These are phyloP conservation scores for Hirtodrosophila trivittata DNA, from an alignment of 2,888 invertebrate species.

Conservation along the genomic window DNA sequence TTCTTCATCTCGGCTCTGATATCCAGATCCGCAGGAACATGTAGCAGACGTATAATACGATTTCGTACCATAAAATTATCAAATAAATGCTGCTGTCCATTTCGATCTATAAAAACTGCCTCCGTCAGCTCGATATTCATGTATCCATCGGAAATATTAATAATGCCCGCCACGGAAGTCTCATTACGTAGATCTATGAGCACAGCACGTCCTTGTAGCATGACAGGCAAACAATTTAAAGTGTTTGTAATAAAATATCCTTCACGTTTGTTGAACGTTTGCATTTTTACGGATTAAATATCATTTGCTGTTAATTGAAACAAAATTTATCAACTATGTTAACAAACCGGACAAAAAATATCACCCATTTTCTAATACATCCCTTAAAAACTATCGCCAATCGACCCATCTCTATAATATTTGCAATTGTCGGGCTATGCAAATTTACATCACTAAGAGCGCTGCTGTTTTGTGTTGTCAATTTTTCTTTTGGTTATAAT, in stretches of 20 bases:
- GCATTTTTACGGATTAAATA: slow-evolving; percentile 54
- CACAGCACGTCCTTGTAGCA: slow-evolving; percentile 78
- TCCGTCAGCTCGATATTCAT: slow-evolving; percentile 81
- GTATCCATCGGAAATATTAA: slow-evolving; percentile 79
- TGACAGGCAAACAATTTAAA: slow-evolving; percentile 75
- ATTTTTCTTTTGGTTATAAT: slow-evolving; percentile 60
- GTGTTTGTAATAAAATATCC: slow-evolving; percentile 80
- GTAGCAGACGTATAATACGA: slow-evolving; percentile 81
- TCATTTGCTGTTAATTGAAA: background rate
- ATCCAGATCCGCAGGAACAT: slow-evolving; percentile 76
- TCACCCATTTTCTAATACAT: no score
- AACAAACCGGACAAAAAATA: no score
- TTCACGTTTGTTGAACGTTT: slow-evolving; percentile 73
- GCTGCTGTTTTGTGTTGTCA: slow-evolving; percentile 54
- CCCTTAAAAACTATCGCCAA: background rate
- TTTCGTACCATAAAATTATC: slow-evolving; percentile 81
- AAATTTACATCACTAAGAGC: slow-evolving; percentile 34
- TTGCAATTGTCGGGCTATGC: no score
- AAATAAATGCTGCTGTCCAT: slow-evolving; percentile 79
- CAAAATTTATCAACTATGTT: no score
- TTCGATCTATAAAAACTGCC: slow-evolving; percentile 82
- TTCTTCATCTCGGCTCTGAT: slow-evolving; percentile 59
- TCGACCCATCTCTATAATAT: background rate
- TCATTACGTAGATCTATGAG: slow-evolving; percentile 82
- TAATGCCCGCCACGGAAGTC: slow-evolving; percentile 81